These are phyloP conservation scores for Volucella inanis DNA, from an alignment of 2,888 invertebrate species.

Conservation along the genomic window DNA sequence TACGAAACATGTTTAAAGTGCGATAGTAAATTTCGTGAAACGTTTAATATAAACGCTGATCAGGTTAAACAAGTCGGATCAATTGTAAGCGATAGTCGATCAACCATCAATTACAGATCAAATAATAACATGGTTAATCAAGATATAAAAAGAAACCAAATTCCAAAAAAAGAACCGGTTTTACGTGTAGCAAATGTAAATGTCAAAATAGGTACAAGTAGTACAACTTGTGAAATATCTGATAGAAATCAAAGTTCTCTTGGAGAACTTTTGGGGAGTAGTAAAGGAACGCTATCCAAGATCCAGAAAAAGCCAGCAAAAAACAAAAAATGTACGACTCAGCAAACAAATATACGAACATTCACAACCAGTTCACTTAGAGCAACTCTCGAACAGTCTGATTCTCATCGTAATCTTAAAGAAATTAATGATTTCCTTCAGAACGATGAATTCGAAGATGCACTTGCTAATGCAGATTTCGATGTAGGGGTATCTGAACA, in stretches of 20 bases:
- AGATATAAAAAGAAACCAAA: conserved; percentile 36
- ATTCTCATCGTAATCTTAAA: neutral
- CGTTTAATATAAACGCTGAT: conserved; percentile 81
- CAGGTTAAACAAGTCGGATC: conserved; percentile 79
- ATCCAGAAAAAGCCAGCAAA: conserved; percentile 1
- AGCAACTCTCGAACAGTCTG: neutral
- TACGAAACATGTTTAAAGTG: conserved; percentile 82
- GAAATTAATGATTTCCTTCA: conserved; percentile 77
- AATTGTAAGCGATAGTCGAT: conserved; percentile 77
- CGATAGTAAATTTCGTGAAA: conserved; percentile 80
- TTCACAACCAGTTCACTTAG: conserved; percentile 4
- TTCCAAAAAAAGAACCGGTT: conserved; percentile 2
- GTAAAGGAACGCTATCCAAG: neutral
- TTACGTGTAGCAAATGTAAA: neutral
- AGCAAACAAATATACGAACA: conserved; percentile 36
- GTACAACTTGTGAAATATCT: neutral
- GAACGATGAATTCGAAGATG: conserved; percentile 80
- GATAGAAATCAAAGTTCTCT: neutral
- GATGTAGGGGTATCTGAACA: conserved; percentile 58
- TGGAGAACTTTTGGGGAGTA: neutral
- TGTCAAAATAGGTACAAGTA: neutral
- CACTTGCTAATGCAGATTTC: conserved; percentile 78
- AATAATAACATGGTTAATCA: neutral
- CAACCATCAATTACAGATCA: conserved; percentile 7
- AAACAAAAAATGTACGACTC: neutral